Conservation (phyloP, 2,888 invertebrate species). For the Macrosoma leucophasiata region DNA sequence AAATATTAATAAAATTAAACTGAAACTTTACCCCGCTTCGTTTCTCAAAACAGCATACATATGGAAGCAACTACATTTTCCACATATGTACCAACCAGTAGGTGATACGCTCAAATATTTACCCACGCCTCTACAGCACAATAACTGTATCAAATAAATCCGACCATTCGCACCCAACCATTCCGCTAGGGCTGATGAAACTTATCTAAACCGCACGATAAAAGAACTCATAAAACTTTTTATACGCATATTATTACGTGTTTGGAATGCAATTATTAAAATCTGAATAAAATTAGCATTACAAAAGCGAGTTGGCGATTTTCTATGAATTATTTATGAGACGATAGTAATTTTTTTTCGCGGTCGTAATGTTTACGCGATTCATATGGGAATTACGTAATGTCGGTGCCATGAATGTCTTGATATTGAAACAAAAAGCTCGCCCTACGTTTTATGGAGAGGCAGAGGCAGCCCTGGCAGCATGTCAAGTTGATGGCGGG, state of each 20-base stretch:
- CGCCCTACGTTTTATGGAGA: slow-evolving; percentile 11
- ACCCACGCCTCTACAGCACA: slow-evolving; percentile 32
- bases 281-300: slow-evolving; percentile 51
- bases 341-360: slow-evolving; percentile 8
- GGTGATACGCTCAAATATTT: slow-evolving; percentile 35
- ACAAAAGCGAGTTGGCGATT: slow-evolving; percentile 34
- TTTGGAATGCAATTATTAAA: slow-evolving; percentile 51
- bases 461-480: slow-evolving; percentile 32
- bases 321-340: slow-evolving; percentile 24
- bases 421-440: too few species aligned
- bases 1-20: too few species aligned
- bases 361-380: slow-evolving; percentile 7
- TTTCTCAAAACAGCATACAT: too few species aligned
- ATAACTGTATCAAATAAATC: slow-evolving; percentile 29
- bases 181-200: slow-evolving; percentile 21
- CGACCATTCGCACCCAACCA: slow-evolving; percentile 25
- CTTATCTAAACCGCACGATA: slow-evolving; percentile 12
- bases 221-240: slow-evolving; percentile 26
- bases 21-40: too few species aligned
- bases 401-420: slow-evolving; percentile 1
- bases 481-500: slow-evolving; percentile 51
- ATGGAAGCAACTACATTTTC: too few species aligned
- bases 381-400: slow-evolving; percentile 6
- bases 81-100: too few species aligned
- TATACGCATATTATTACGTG: slow-evolving; percentile 39